phyloP scores from a whole-genome alignment of 2,888 invertebrate species.

The Nomada fucata region DNA sequence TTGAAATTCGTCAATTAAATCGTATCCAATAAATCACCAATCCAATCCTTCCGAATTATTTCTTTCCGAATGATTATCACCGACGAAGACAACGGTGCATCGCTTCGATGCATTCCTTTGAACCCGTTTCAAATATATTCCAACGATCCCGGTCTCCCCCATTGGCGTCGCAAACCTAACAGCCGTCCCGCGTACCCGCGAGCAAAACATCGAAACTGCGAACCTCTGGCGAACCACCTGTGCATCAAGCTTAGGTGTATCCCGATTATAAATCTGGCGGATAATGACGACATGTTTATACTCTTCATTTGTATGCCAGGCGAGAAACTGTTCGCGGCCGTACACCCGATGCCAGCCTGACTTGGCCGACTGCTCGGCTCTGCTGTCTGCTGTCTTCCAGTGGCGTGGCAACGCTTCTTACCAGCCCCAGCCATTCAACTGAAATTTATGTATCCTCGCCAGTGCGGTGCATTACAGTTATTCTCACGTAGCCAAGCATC shows the following conservation, averaged over 20 bases:
- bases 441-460: slow-evolving; percentile 78
- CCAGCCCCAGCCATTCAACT: slow-evolving; percentile 65
- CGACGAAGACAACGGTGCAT: neutral
- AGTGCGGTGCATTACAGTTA: slow-evolving; percentile 73
- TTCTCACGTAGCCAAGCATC: slow-evolving; percentile 71
- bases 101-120: slow-evolving; percentile 1
- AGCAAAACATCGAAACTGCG: slow-evolving; percentile 41
- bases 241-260: slow-evolving; percentile 73
- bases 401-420: slow-evolving; percentile 70
- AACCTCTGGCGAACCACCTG: slow-evolving; percentile 72
- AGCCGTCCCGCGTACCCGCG: no score
- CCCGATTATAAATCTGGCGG: slow-evolving; percentile 80
- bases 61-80: neutral
- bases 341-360: slow-evolving; percentile 65
- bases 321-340: slow-evolving; percentile 72
- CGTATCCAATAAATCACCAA: no score
- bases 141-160: neutral
- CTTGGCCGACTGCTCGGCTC: slow-evolving; percentile 66
- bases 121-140: slow-evolving; percentile 17
- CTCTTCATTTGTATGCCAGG: slow-evolving; percentile 82
- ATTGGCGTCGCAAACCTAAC: slow-evolving; percentile 12
- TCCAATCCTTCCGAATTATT: no score
- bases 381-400: slow-evolving; percentile 52
- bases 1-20: no score
- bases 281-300: slow-evolving; percentile 83